Base-by-base conservation (phyloP, 2,888 invertebrate species). In the Meandrusa payeni region DNA sequence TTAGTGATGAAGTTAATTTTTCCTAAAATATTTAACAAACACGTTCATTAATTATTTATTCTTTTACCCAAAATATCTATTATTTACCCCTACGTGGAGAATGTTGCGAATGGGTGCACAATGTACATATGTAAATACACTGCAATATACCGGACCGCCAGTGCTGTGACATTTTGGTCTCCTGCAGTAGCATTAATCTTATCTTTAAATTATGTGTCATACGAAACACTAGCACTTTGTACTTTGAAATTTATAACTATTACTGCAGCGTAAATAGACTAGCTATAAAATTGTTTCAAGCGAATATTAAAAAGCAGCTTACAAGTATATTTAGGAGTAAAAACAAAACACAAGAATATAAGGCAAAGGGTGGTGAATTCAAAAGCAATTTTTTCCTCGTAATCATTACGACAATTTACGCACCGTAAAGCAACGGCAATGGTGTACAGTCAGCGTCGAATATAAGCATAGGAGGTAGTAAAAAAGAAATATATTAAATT, bases 131-230 rank as follows among this genome's bases (percentile, higher is more conserved):
- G 22, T 28, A 22, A 22, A 29, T 39, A 22, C 29, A 31, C 19
- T 31, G 31, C 31, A 31, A 19, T 13, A 22, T n/a, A 15, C 28
- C 9, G 12, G 2, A 6, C 12, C 29, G 38, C 38, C 11, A 27
- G 28, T 26, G 12, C 22, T 39, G 22, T 39, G 39, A 39, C 39
- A 29, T 39, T 38, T 23, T 23, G 19, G 29, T 11, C 22, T 23
- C 39, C 34, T 36, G 36, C 36, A 36, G 36, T 17, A 15, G 19
- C 19, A 36, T 36, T 36, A 36, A 36, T 36, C 36, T 36, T 36
- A 36, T 36, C 36, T 36, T 36, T 36, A 36, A 36, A 36, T 36
- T 36, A 36, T 36, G 26, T 36, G 36, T 36, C 36, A 36, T 36
- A 26, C 19, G 36, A 26, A 17, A 36, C 26, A 26, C 26, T 36